phyloP scores from a whole-genome alignment of 1,140 invertebrate species.

The Diplogasteroides magnus region DNA sequence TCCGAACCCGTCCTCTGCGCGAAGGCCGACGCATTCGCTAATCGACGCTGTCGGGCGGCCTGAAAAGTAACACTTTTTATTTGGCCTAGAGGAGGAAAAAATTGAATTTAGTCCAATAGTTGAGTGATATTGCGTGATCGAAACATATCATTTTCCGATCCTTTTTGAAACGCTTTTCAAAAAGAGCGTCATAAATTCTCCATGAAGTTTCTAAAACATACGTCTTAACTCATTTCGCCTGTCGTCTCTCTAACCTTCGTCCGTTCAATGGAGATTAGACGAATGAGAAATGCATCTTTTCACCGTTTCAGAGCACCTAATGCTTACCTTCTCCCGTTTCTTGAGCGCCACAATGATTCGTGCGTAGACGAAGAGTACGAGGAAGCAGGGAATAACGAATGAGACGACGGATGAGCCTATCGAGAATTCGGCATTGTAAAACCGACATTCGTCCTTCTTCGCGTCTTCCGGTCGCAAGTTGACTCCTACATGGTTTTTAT shows the following conservation, averaged over 20 bases:
- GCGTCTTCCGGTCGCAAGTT: constrained; percentile 46
- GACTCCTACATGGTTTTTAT: constrained; percentile 36
- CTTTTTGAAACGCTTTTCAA: not conserved
- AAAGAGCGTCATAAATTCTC: too few relatives aligned
- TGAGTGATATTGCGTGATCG: not conserved
- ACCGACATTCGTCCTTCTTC: constrained; percentile 67
- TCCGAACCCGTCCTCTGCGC: not conserved
- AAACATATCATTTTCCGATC: constrained; percentile 17
- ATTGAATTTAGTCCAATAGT: too few relatives aligned
- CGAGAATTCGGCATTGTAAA: constrained; percentile 96
- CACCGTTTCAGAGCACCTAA: too few relatives aligned
- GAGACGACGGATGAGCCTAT: constrained; percentile 93
- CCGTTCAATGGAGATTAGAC: too few relatives aligned
- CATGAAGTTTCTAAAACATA: too few relatives aligned
- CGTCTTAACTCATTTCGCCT: too few relatives aligned
- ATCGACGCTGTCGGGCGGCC: not conserved
- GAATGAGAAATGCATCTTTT: too few relatives aligned
- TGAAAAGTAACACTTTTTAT: not conserved
- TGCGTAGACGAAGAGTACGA: constrained; percentile 52
- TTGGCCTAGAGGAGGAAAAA: not conserved
- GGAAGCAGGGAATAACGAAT: constrained; percentile 88
- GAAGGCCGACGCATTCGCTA: not conserved
- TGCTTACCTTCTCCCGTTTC: constrained; percentile 40
- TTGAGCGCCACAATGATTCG: constrained; percentile 45
- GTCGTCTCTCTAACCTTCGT: too few relatives aligned